phyloP scores from a whole-genome alignment of 2,888 invertebrate species.

The Caradrina clavipalpis region DNA sequence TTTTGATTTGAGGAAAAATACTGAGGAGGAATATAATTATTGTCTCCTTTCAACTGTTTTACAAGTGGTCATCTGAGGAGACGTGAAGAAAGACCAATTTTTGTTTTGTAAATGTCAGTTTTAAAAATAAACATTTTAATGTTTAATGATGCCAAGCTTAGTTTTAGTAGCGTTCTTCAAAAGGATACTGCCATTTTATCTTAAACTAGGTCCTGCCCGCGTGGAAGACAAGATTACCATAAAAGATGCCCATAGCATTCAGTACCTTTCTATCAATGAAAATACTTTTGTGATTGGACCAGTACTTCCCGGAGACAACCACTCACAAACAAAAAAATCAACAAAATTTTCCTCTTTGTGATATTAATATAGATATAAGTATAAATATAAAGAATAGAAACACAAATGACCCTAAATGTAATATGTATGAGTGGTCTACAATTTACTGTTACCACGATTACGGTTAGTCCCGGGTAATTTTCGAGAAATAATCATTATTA shows the following conservation, averaged over 20 bases:
- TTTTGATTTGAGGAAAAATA: slow-evolving; percentile 35
- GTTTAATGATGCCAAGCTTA: background rate
- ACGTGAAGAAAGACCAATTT: background rate
- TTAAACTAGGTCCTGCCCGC: background rate
- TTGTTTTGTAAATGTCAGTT: background rate
- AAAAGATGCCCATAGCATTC: too few relatives aligned
- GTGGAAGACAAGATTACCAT: too few relatives aligned
- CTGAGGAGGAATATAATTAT: slow-evolving; percentile 34
- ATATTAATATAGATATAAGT: background rate
- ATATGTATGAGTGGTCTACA: slow-evolving; percentile 33
- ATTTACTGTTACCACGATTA: slow-evolving; percentile 11
- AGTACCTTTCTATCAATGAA: too few relatives aligned
- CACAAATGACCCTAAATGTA: slow-evolving; percentile 18
- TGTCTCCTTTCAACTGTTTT: slow-evolving; percentile 26
- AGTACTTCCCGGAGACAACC: too few relatives aligned
- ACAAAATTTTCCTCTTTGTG: too few relatives aligned
- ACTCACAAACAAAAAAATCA: too few relatives aligned
- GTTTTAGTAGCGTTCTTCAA: background rate
- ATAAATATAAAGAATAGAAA: background rate
- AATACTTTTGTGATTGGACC: too few relatives aligned
- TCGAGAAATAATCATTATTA: slow-evolving; percentile 13
- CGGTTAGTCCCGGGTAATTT: slow-evolving; percentile 16
- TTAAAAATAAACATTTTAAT: background rate
- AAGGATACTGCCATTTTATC: background rate
- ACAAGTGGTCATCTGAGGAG: slow-evolving; percentile 29